Percentiles rank a stretch among this genome's conserved stretches.
These are phyloP conservation scores for Alosa alosa DNA, from an alignment of 2,113 vertebrate species.

Conservation along the genomic window DNA sequence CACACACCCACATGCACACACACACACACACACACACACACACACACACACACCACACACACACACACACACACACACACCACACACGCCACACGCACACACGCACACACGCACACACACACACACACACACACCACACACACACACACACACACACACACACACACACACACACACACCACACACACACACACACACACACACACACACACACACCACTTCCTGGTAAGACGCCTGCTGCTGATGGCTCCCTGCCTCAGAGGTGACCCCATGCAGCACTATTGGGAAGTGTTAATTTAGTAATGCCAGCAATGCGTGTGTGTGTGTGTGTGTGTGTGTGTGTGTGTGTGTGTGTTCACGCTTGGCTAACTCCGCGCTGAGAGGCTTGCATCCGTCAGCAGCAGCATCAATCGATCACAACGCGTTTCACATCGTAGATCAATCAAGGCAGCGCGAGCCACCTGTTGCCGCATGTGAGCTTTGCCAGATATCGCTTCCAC, in stretches of 20 bases:
- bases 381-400: slow-evolving; percentile 28
- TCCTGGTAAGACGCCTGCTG: slow-evolving; percentile 15
- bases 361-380: slow-evolving; percentile 14
- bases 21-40: neutral
- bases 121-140: neutral
- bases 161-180: neutral
- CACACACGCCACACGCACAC: neutral
- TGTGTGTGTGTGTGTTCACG: neutral
- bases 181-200: neutral
- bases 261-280: slow-evolving; percentile 42
- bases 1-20: neutral
- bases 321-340: neutral
- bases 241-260: slow-evolving; percentile 32
- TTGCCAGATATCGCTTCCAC: neutral
- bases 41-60: neutral
- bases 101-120: neutral
- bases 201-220: neutral
- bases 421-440: slow-evolving; percentile 29
- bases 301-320: slow-evolving; percentile 25
- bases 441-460: slow-evolving; percentile 19
- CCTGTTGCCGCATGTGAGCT: slow-evolving; percentile 26
- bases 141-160: slow-evolving; percentile 10
- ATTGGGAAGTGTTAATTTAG: slow-evolving; percentile 47
- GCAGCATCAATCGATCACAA: slow-evolving; percentile 24
- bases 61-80: neutral